Conservation (phyloP, 2,888 invertebrate genomes). For the Hedya salicella region DNA sequence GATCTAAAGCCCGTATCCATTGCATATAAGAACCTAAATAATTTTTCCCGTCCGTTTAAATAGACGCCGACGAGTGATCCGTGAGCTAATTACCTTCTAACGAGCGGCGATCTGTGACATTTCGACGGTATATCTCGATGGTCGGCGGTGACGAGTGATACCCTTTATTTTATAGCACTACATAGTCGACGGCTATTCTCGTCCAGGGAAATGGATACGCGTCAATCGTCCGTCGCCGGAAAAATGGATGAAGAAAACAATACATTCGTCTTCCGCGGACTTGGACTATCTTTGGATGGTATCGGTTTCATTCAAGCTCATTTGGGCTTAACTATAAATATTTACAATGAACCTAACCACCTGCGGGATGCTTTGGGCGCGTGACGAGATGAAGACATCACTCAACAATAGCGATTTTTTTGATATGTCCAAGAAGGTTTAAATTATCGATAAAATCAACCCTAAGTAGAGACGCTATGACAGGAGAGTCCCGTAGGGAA, state of each 20-base stretch:
- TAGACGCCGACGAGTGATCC: conserved; percentile 77
- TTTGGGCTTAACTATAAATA: conserved; percentile 41
- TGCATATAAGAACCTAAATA: conserved; percentile 59
- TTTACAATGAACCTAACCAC: conserved; percentile 30
- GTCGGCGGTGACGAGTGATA: conserved; percentile 73
- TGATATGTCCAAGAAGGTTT: not conserved
- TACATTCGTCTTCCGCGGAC: conserved; percentile 67
- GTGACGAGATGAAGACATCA: conserved; percentile 4
- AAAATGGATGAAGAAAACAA: conserved; percentile 72
- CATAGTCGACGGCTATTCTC: conserved; percentile 69
- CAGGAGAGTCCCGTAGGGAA: too few relatives aligned
- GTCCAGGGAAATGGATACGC: conserved; percentile 81
- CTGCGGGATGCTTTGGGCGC: conserved; percentile 20
- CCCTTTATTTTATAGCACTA: conserved; percentile 79
- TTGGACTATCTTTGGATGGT: conserved; percentile 68
- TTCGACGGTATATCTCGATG: conserved; percentile 73
- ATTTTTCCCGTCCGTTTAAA: conserved; percentile 71
- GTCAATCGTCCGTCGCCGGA: conserved; percentile 72
- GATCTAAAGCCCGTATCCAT: conserved; percentile 52
- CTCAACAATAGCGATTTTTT: not conserved
- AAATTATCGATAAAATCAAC: not conserved
- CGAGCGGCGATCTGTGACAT: conserved; percentile 79
- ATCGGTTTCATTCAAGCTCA: conserved; percentile 61
- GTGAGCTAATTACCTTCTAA: conserved; percentile 83
- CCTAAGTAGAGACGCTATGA: too few relatives aligned